These are phyloP conservation scores for Chymomyza caudatula DNA, from an alignment of 2,888 invertebrate species.

Conservation along the genomic window DNA sequence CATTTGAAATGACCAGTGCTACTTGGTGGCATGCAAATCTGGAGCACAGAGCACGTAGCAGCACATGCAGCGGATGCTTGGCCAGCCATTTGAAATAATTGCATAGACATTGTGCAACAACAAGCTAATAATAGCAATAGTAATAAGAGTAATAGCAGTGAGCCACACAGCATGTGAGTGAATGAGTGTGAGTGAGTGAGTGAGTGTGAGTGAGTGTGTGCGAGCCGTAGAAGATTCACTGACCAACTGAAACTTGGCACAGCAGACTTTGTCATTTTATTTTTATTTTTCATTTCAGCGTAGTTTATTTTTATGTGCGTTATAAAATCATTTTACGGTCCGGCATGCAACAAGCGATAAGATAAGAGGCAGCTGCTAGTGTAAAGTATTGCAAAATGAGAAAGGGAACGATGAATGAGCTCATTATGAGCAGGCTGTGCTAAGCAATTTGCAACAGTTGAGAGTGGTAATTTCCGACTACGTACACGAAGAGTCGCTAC, in stretches of 20 bases:
- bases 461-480: constrained; percentile 27
- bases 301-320: constrained; percentile 59
- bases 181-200: background rate
- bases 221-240: background rate
- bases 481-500: background rate
- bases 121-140: constrained; percentile 37
- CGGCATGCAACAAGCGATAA: constrained; percentile 52
- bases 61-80: background rate
- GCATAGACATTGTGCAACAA: constrained; percentile 59
- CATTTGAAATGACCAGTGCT: background rate
- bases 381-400: background rate
- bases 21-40: constrained; percentile 36
- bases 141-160: constrained; percentile 47
- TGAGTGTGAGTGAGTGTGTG: constrained; percentile 11
- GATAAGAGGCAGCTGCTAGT: background rate
- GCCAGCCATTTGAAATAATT: constrained; percentile 55
- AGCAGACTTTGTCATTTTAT: background rate
- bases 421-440: constrained; percentile 48
- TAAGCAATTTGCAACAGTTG: constrained; percentile 38
- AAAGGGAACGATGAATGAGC: constrained; percentile 5
- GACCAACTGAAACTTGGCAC: background rate
- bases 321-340: constrained; percentile 66
- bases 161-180: constrained; percentile 1
- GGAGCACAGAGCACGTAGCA: background rate
- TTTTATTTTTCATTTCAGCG: constrained; percentile 11